Conservation (phyloP, 2,113 vertebrate genomes). For the Pollachius pollachius region DNA sequence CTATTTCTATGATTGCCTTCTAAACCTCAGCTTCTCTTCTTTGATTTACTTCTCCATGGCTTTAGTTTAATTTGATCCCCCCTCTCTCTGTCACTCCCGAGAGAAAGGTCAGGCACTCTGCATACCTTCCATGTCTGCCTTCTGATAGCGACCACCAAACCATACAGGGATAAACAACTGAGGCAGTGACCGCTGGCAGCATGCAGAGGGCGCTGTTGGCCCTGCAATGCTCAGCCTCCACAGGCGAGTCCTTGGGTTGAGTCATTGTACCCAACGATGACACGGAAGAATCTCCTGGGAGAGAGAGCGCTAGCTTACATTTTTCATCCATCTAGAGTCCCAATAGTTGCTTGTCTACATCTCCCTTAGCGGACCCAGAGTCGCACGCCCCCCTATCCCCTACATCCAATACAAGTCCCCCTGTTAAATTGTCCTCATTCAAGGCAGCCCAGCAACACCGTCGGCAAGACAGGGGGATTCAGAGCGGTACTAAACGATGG, state of each 20-base stretch:
- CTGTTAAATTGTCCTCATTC: constrained; percentile 16
- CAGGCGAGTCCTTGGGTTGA: background rate
- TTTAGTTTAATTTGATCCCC: constrained; percentile 1
- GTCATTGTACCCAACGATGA: background rate
- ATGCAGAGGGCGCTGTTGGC: constrained; percentile 59
- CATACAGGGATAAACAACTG: constrained; percentile 37
- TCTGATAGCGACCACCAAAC: constrained; percentile 53
- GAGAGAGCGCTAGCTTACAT: constrained; percentile 15
- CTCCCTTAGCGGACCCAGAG: constrained; percentile 17
- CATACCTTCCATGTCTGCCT: constrained; percentile 62
- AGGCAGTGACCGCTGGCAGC: constrained; percentile 19
- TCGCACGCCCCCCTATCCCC: background rate
- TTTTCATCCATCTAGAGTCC: constrained; percentile 18
- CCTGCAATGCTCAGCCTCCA: constrained; percentile 18
- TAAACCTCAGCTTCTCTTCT: background rate
- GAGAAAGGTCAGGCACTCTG: constrained; percentile 33
- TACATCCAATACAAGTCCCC: background rate
- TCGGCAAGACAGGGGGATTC: constrained; percentile 30
- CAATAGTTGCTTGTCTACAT: constrained; percentile 8
- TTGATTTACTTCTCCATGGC: background rate
- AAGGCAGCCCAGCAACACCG: constrained; percentile 3
- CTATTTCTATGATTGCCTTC: no score
- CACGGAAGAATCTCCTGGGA: constrained; percentile 1
- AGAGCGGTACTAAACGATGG: background rate
- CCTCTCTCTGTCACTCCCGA: constrained; percentile 21